phyloP scores from a whole-genome alignment of 2,797 vertebrate species.

The Sibirionetta formosa region DNA sequence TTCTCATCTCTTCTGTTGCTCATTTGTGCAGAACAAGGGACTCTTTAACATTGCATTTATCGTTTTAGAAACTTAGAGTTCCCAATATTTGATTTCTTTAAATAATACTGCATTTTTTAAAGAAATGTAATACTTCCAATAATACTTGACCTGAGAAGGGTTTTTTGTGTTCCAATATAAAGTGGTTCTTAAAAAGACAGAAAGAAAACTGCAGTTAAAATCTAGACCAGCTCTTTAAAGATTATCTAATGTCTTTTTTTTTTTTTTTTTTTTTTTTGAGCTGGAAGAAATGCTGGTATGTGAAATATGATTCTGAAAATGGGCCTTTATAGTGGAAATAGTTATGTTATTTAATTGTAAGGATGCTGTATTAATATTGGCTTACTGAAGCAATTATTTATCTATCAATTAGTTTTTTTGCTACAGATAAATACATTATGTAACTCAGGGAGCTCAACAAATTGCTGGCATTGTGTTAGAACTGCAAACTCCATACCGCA shows the following conservation, averaged over 20 bases:
- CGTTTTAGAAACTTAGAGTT: background rate
- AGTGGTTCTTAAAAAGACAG: background rate
- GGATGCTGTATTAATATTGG: background rate
- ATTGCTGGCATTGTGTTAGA: background rate
- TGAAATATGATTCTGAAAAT: background rate
- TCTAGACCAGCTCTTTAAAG: background rate
- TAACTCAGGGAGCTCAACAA: background rate
- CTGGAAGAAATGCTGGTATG: background rate
- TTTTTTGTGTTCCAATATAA: background rate
- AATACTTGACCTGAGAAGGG: background rate
- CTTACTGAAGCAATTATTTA: slow-evolving; percentile 7
- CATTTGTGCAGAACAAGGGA: background rate
- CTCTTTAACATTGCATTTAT: background rate
- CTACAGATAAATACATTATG: background rate
- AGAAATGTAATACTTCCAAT: background rate
- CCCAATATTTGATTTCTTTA: background rate
- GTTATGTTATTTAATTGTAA: background rate
- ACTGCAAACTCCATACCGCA: background rate
- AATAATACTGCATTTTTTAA: background rate
- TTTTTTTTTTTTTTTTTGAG: background rate
- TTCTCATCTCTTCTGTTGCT: background rate
- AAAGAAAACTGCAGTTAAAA: background rate
- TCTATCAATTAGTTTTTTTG: background rate
- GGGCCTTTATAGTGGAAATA: background rate
- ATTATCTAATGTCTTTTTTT: background rate